phyloP scores from a whole-genome alignment of 2,113 vertebrate species.

The Notothenia coriiceps region DNA sequence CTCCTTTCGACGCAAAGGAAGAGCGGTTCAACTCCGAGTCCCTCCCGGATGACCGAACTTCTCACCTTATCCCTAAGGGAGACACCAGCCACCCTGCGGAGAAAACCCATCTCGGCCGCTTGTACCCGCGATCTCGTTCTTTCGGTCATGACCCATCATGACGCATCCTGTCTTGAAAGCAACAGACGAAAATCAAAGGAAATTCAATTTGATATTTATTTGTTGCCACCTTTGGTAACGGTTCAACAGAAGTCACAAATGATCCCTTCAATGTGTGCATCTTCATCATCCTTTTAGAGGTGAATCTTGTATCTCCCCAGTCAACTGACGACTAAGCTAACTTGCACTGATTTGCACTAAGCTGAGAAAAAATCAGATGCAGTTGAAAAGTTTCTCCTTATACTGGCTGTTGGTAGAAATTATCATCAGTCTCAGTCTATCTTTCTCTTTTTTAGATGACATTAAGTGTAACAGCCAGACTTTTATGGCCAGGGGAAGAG shows the following conservation, averaged over 20 bases:
- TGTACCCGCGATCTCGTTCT: too few relatives aligned
- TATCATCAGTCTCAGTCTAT: not conserved
- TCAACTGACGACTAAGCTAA: not conserved
- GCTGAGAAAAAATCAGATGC: not conserved
- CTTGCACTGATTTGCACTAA: not conserved
- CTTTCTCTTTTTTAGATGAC: slow-evolving; percentile 12
- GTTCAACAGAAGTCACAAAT: not conserved
- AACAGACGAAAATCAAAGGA: not conserved
- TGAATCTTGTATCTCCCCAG: not conserved
- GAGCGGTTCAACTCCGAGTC: too few relatives aligned
- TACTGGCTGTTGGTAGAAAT: not conserved
- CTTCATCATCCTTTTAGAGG: not conserved
- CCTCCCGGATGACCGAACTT: too few relatives aligned
- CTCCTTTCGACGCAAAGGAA: too few relatives aligned
- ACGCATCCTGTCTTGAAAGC: too few relatives aligned
- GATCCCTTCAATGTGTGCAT: not conserved
- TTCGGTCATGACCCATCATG: too few relatives aligned
- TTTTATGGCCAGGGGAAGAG: slow-evolving; percentile 20
- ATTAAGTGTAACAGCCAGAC: slow-evolving; percentile 17
- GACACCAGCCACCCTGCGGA: too few relatives aligned
- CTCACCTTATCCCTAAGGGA: too few relatives aligned
- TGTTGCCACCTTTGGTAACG: not conserved
- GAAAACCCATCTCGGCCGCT: too few relatives aligned
- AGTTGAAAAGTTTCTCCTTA: not conserved
- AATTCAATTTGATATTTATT: not conserved